These are phyloP conservation scores for Limosa lapponica DNA, from an alignment of 2,797 vertebrate species.

Conservation along the genomic window DNA sequence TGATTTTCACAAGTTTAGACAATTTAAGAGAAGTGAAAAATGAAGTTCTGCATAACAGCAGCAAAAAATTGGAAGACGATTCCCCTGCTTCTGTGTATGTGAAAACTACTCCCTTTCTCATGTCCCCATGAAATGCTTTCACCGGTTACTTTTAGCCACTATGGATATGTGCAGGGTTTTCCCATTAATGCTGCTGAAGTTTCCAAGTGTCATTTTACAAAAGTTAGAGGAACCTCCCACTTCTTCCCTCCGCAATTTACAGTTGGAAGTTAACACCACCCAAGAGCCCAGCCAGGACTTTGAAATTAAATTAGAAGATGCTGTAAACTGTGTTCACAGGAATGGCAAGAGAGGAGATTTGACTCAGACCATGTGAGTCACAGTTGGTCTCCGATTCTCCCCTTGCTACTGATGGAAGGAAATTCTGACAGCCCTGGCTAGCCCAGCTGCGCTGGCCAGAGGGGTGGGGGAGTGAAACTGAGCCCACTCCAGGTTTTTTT, in stretches of 20 bases:
- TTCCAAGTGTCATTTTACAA: conserved; percentile 25
- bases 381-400: not conserved
- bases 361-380: conserved; percentile 47
- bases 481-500: not conserved
- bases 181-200: not conserved
- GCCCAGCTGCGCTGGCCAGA: not conserved
- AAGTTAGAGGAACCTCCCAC: not conserved
- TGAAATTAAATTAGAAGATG: not conserved
- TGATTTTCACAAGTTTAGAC: not conserved
- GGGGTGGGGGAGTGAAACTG: not conserved
- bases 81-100: not conserved
- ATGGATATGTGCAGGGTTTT: not conserved
- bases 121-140: not conserved
- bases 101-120: not conserved
- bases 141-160: not conserved
- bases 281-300: not conserved
- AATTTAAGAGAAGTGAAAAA: not conserved
- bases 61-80: not conserved
- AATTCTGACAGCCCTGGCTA: not conserved
- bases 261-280: not conserved
- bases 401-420: not conserved
- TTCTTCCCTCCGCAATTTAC: not conserved
- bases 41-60: not conserved
- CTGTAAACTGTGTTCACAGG: not conserved
- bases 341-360: not conserved